Conservation (phyloP, 2,113 vertebrate species). For the Carollia perspicillata region DNA sequence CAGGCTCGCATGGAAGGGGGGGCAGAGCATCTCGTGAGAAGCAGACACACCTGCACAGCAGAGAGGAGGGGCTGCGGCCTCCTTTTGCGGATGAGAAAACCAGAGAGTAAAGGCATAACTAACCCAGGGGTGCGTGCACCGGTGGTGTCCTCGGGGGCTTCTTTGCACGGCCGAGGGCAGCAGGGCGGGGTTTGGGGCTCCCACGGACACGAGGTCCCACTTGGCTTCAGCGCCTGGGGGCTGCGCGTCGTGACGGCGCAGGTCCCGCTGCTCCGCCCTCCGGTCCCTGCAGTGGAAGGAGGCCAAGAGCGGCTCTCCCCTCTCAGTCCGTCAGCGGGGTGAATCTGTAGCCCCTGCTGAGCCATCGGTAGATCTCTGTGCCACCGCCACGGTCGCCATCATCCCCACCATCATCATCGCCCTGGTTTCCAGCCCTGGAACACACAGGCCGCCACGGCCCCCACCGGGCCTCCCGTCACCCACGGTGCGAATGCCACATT, state of each 20-base stretch:
- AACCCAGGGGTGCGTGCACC: accelerated
- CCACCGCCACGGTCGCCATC: accelerated
- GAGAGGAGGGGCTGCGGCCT: accelerated
- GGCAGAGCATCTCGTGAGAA: accelerated
- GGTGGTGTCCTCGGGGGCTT: not conserved
- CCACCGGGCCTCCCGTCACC: accelerated
- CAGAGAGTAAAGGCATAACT: no score
- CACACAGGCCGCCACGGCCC: accelerated
- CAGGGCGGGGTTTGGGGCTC: accelerated
- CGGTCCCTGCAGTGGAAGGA: not conserved
- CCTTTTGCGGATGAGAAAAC: not conserved
- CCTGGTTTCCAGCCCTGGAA: not conserved
- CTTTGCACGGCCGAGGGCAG: not conserved
- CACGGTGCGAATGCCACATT: slow-evolving; percentile 65
- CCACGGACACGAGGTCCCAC: not conserved
- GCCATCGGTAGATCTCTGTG: not conserved
- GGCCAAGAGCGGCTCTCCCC: not conserved
- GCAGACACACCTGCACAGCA: accelerated
- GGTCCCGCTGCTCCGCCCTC: accelerated
- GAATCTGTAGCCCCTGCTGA: not conserved
- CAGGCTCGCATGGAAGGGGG: accelerated
- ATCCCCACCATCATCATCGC: accelerated
- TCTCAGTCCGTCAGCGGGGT: not conserved
- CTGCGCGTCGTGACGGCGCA: not conserved
- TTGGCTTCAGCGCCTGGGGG: not conserved